Base-by-base conservation (phyloP, 2,113 vertebrate species). In the Trochalopteron elliotii region DNA sequence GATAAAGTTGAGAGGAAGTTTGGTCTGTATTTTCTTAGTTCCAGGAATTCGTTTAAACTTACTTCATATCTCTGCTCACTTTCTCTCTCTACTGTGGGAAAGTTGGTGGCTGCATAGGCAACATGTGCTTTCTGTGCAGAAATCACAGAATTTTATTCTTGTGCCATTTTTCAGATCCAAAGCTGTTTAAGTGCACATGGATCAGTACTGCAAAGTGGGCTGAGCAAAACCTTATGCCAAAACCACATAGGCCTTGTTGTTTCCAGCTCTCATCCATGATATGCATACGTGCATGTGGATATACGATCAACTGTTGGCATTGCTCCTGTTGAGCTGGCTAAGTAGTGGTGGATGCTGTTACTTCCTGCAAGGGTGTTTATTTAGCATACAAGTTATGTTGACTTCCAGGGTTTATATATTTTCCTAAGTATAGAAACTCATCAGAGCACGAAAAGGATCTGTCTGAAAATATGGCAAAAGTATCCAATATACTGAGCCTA, bases 281-380 rank as follows among this genome's bases (percentile, higher is more conserved):
- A n/a, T 61, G 37, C 14, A 0, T 30, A 20, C 6, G 2, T 35
- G 25, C 20, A 23, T 1, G 4, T 0, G 2, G 6, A 3, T 30
- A 1, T 2, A 30, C 2, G 3, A 78, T 21, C 42, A 15, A 10
- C 4, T 25, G 21, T 10, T 69, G 61, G 28, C 57, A 56, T 53
- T 1, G 0, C 37, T 56, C 4, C 0, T 27, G 49, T 37, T 88
- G 44, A 61, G 12, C 75, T 92, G 50, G 10, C 39, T 61, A 37
- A 23, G 39, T 17, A 57, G 55, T 40, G 24, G 6, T 27, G n/a
- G 20, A 12, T 72, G 35, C 1, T 65, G 17, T 17, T 49, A 33
- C 20, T 92, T 78, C 22, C 14, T 89, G 15, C 28, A 18, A 45
- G 14, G 25, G 5, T 76, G 19, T 83, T 78, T 77, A 10, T 83